These are phyloP conservation scores for Lepidochitona cinerea DNA, from an alignment of 2,888 invertebrate species.

Conservation along the genomic window DNA sequence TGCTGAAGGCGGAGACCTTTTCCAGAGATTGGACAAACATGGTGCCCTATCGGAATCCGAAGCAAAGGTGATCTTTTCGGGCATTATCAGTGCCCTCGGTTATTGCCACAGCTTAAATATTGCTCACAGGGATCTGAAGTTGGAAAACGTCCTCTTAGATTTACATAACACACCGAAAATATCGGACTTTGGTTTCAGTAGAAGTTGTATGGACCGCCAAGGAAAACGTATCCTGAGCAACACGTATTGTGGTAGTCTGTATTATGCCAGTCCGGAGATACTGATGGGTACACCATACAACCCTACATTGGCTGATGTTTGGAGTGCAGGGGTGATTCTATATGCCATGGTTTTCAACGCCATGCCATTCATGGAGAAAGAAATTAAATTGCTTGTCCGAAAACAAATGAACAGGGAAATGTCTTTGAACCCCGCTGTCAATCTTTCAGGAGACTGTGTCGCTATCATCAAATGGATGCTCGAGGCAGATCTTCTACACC, in stretches of 20 bases:
- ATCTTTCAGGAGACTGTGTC: background rate
- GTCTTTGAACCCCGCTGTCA: background rate
- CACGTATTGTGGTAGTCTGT: background rate
- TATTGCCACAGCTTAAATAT: background rate
- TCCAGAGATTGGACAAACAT: conserved; percentile 3
- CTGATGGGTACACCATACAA: background rate
- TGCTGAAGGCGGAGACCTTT: background rate
- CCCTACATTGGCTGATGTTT: background rate
- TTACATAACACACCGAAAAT: background rate
- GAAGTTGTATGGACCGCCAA: background rate
- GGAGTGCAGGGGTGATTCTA: background rate
- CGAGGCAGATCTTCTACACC: background rate
- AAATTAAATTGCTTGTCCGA: background rate
- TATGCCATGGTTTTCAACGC: conserved; percentile 1
- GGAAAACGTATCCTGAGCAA: background rate
- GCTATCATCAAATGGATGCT: background rate
- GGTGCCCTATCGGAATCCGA: background rate
- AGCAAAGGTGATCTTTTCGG: background rate
- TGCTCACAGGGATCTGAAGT: background rate
- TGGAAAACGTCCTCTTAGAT: background rate
- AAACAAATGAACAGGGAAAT: background rate
- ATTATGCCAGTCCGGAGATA: background rate
- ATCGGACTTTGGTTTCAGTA: background rate
- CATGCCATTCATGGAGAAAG: background rate
- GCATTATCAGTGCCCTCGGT: background rate